Evolutionary conservation across 2,888 invertebrate genomes (phyloP).

Genomic region (Caenorhabditis becei): DNA sequence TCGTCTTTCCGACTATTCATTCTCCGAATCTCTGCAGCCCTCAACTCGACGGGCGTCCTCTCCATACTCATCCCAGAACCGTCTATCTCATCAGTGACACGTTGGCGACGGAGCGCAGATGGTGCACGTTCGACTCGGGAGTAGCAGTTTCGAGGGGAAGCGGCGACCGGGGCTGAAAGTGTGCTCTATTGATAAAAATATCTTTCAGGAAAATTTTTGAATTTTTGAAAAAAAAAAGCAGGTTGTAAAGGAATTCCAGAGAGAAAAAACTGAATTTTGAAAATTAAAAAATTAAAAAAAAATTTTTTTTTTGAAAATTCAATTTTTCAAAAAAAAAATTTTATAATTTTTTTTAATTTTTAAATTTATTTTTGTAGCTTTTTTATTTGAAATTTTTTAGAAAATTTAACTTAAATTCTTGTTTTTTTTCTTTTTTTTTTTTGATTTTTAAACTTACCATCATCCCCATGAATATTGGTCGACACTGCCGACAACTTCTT

Average conservation of each 20-base stretch:
- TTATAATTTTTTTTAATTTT: too few relatives aligned
- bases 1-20: slow-evolving; percentile 26
- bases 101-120: slow-evolving; percentile 3
- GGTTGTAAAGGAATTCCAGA: too few relatives aligned
- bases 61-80: slow-evolving; percentile 30
- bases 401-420: not conserved
- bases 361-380: too few relatives aligned
- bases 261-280: too few relatives aligned
- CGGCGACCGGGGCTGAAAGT: slow-evolving; percentile 21
- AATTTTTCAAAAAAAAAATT: too few relatives aligned
- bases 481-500: slow-evolving; percentile 53
- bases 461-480: slow-evolving; percentile 38
- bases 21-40: slow-evolving; percentile 38
- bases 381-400: not conserved
- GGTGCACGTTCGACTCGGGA: slow-evolving; percentile 6
- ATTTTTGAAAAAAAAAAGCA: not conserved
- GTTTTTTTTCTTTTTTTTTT: not conserved
- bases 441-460: too few relatives aligned
- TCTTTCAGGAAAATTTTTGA: not conserved
- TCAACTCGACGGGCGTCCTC: slow-evolving; percentile 41
- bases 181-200: too few relatives aligned
- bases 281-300: too few relatives aligned
- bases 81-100: slow-evolving; percentile 26
- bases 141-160: slow-evolving; percentile 51
- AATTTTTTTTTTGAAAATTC: too few relatives aligned